These are phyloP conservation scores for Alentia gelatinosa DNA, from an alignment of 2,888 invertebrate genomes.

Conservation along the genomic window DNA sequence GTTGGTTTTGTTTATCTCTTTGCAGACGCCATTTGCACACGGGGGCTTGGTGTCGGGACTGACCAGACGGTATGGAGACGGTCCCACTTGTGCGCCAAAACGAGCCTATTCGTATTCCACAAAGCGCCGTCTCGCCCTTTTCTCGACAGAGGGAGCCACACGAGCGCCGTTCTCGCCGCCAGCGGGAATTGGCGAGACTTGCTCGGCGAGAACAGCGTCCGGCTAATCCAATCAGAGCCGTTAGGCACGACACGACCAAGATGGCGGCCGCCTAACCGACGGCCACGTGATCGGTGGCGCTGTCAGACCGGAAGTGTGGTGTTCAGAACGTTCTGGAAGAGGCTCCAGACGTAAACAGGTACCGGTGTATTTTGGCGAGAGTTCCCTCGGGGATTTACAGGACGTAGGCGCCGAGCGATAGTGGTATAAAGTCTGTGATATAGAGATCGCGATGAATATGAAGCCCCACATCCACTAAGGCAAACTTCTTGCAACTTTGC, in stretches of 20 bases:
- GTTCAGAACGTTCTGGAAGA: neutral
- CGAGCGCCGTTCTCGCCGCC: neutral
- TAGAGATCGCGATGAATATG: too few relatives aligned
- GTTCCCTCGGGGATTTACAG: neutral
- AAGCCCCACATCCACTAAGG: too few relatives aligned
- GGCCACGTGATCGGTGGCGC: neutral
- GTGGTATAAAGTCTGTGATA: too few relatives aligned
- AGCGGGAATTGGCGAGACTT: neutral
- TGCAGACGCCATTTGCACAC: neutral
- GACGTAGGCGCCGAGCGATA: neutral
- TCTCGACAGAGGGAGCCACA: neutral
- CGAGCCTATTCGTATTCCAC: neutral
- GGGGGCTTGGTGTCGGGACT: neutral
- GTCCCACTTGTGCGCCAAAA: neutral
- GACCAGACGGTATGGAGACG: neutral
- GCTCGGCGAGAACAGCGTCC: neutral
- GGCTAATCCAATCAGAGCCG: slow-evolving; percentile 4
- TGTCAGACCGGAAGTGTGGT: neutral
- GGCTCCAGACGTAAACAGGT: neutral
- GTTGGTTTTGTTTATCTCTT: neutral
- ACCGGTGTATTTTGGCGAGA: neutral
- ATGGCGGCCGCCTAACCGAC: neutral
- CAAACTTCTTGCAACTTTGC: too few relatives aligned
- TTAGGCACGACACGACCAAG: neutral
- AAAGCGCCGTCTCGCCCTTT: neutral